Conservation (phyloP, 2,113 vertebrate genomes). For the Grammomys surdaster region DNA sequence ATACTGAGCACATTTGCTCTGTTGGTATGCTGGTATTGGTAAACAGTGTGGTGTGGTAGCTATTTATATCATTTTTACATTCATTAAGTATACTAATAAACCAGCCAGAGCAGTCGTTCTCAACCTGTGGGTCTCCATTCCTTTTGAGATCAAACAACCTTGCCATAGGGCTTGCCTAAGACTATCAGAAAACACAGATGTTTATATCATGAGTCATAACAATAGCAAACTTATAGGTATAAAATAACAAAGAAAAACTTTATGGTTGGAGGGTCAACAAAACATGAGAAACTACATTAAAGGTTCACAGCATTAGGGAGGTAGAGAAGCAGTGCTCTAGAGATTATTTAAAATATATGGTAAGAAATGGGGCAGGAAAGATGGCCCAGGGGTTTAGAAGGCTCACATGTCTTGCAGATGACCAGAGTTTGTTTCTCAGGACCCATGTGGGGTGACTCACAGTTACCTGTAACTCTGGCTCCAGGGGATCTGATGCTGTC, state of each 20-base stretch:
- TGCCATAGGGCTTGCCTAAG: neutral
- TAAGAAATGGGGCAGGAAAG: neutral
- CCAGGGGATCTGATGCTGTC: neutral
- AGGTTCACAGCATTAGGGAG: neutral
- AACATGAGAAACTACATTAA: neutral
- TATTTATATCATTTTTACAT: neutral
- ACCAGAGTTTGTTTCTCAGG: neutral
- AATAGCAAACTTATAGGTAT: neutral
- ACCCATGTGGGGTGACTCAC: neutral
- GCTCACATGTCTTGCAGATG: neutral
- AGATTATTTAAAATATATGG: neutral
- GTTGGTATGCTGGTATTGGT: neutral
- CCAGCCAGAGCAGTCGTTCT: neutral
- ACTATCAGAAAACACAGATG: neutral
- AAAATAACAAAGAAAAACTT: neutral
- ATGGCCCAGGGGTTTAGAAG: neutral
- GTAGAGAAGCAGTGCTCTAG: neutral
- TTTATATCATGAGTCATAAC: neutral
- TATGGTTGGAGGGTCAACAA: neutral
- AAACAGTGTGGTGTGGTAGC: neutral
- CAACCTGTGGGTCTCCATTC: neutral
- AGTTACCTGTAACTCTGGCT: neutral
- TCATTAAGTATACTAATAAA: neutral
- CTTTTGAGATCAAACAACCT: neutral
- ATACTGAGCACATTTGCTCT: neutral